phyloP scores from a whole-genome alignment of 2,113 vertebrate genomes.

The Lophotis ruficrista region DNA sequence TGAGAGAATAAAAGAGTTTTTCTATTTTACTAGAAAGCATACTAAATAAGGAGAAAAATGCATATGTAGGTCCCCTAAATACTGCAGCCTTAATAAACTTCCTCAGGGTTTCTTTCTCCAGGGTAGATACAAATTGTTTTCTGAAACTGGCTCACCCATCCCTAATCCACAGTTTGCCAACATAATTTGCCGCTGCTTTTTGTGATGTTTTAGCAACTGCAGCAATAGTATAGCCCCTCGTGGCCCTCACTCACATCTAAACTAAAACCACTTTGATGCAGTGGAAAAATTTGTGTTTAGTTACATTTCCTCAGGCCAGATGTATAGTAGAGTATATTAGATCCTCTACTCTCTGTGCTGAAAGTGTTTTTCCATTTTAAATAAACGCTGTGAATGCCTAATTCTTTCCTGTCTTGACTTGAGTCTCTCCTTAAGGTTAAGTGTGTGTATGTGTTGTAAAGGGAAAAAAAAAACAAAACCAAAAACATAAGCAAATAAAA shows the following conservation, averaged over 20 bases:
- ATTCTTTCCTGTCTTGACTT: background rate
- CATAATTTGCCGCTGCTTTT: slow-evolving; percentile 34
- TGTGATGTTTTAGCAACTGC: background rate
- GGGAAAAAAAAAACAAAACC: background rate
- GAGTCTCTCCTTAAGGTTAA: background rate
- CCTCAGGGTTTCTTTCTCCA: slow-evolving; percentile 36
- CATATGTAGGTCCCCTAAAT: background rate
- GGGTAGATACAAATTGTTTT: slow-evolving; percentile 52
- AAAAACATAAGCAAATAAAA: background rate
- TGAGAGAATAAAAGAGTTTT: background rate
- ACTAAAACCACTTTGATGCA: slow-evolving; percentile 18
- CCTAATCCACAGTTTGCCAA: slow-evolving; percentile 25
- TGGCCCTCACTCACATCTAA: slow-evolving; percentile 12
- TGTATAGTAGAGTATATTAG: background rate
- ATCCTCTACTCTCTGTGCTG: background rate
- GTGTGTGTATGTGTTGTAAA: background rate
- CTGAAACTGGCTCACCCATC: slow-evolving; percentile 23
- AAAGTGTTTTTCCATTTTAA: background rate
- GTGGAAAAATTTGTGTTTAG: slow-evolving; percentile 22
- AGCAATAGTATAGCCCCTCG: slow-evolving; percentile 24
- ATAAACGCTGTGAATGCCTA: background rate
- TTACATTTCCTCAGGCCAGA: slow-evolving; percentile 10
- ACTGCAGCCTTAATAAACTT: slow-evolving; percentile 34
- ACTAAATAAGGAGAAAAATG: slow-evolving; percentile 9
- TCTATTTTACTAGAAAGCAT: background rate